Percentiles rank a stretch among this genome's conserved stretches.
Conservation (phyloP, 2,797 vertebrate genomes). For the Pipistrellus kuhlii region DNA sequence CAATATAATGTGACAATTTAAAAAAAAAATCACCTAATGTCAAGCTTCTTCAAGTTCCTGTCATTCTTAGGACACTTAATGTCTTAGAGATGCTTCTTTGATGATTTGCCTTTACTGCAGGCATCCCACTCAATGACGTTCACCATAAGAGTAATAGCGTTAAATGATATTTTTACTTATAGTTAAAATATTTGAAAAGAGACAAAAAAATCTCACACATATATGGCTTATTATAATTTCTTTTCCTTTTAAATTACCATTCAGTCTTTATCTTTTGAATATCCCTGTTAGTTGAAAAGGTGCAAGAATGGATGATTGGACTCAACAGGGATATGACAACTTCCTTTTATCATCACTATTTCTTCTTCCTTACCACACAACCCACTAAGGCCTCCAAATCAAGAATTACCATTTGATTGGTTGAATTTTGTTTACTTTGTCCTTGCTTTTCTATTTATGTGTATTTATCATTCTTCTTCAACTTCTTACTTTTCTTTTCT, state of each 20-base stretch:
- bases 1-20: not conserved
- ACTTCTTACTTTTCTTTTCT: not conserved
- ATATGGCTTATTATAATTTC: not conserved
- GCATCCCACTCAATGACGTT: not conserved
- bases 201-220: not conserved
- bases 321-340: not conserved
- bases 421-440: not conserved
- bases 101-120: not conserved
- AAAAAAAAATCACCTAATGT: not conserved
- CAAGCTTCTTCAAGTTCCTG: not conserved
- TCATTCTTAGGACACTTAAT: not conserved
- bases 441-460: not conserved
- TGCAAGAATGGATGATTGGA: not conserved
- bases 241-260: not conserved
- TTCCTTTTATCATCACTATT: not conserved
- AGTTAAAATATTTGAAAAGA: constrained; percentile 2
- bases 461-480: not conserved
- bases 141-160: not conserved
- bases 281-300: not conserved
- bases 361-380: not conserved
- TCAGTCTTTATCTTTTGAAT: not conserved
- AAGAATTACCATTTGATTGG: not conserved
- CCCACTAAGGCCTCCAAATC: not conserved
- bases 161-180: not conserved
- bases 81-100: not conserved